Percentiles rank a stretch among this genome's conserved stretches.
phyloP scores from a whole-genome alignment of 2,797 vertebrate genomes.

The Sciurus vulgaris region DNA sequence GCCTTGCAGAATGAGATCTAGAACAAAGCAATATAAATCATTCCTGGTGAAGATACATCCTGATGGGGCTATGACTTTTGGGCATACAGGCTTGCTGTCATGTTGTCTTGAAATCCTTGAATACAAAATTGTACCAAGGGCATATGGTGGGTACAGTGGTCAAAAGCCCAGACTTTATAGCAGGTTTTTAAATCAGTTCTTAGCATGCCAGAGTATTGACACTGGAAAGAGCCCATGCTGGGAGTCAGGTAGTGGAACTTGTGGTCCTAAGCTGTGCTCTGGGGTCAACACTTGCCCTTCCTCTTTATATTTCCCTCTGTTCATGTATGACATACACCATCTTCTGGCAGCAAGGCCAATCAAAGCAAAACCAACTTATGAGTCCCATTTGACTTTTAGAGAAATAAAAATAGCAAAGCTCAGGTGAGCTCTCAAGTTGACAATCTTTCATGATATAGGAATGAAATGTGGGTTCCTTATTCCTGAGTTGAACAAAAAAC shows the following conservation, averaged over 20 bases:
- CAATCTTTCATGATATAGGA: constrained; percentile 69
- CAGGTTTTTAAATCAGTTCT: neutral
- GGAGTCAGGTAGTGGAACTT: neutral
- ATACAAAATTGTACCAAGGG: neutral
- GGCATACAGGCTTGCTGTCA: neutral
- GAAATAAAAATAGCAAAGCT: constrained; percentile 72
- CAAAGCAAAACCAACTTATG: neutral
- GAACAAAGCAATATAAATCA: neutral
- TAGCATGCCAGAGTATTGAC: neutral
- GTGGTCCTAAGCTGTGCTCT: neutral
- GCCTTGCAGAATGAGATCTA: neutral
- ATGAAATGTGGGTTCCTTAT: constrained; percentile 69
- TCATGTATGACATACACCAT: neutral
- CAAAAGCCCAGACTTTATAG: constrained; percentile 8
- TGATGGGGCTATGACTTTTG: neutral
- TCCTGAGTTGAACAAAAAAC: constrained; percentile 25
- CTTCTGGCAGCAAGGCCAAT: neutral
- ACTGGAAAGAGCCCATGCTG: neutral
- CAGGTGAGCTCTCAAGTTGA: constrained; percentile 59
- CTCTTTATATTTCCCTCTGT: neutral
- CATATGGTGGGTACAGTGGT: neutral
- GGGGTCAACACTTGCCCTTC: neutral
- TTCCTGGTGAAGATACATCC: neutral
- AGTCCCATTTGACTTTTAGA: constrained; percentile 69
- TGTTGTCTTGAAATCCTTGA: neutral